Conservation (phyloP, 2,888 invertebrate genomes). For the Watsonalla binaria region DNA sequence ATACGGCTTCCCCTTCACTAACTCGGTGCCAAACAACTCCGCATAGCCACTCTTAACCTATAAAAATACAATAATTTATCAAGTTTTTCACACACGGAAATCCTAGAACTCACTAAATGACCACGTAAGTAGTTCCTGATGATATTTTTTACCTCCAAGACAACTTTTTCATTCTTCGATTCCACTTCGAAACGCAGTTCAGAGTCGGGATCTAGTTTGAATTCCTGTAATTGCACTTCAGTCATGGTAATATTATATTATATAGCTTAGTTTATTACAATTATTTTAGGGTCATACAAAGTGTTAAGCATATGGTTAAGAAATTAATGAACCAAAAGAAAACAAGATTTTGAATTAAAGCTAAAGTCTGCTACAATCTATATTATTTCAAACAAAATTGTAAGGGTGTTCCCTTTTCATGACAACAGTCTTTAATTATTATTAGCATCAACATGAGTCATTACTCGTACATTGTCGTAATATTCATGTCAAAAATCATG, state of each 20-base stretch:
- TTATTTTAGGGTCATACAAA: background rate
- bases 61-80: slow-evolving; percentile 11
- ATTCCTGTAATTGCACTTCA: slow-evolving; percentile 81
- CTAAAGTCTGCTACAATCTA: too few species aligned
- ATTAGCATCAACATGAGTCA: too few species aligned
- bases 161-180: slow-evolving; percentile 89
- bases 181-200: slow-evolving; percentile 98
- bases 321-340: too few species aligned
- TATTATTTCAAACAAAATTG: too few species aligned
- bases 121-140: slow-evolving; percentile 8
- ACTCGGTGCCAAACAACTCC: slow-evolving; percentile 97
- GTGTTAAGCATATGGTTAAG: background rate
- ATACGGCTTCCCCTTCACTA: slow-evolving; percentile 95
- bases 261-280: slow-evolving; percentile 1
- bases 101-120: too few species aligned
- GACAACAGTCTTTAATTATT: too few species aligned
- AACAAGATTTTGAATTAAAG: too few species aligned
- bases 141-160: slow-evolving; percentile 80
- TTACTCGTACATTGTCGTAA: too few species aligned
- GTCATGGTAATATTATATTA: slow-evolving; percentile 46
- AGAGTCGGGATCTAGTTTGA: slow-evolving; percentile 90
- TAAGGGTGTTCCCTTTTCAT: too few species aligned
- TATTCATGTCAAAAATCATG: too few species aligned
- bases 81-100: background rate
- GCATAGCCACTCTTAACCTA: slow-evolving; percentile 94